These are phyloP conservation scores for Hephaestus fuliginosus DNA, from an alignment of 2,797 vertebrate species.

Conservation along the genomic window DNA sequence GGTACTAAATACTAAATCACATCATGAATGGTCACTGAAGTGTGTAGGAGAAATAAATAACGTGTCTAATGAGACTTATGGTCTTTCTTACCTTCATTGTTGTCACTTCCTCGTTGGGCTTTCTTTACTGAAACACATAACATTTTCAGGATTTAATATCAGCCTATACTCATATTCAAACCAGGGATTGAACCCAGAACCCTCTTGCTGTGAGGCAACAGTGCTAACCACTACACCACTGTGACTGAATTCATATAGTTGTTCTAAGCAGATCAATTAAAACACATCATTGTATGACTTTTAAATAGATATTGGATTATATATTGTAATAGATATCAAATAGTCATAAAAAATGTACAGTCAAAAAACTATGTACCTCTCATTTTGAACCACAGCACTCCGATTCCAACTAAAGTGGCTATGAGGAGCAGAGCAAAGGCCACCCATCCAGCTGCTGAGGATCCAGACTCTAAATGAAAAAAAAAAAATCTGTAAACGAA, in stretches of 20 bases:
- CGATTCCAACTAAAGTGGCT: neutral
- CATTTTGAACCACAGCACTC: constrained; percentile 8
- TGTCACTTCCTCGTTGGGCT: neutral
- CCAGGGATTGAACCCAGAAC: no score
- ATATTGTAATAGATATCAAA: no score
- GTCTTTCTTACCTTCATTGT: constrained; percentile 29
- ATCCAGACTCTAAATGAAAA: constrained; percentile 13
- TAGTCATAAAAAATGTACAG: no score
- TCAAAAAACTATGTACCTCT: no score
- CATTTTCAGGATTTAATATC: neutral
- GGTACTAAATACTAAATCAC: neutral
- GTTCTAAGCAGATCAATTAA: neutral
- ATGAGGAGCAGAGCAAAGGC: constrained; percentile 28
- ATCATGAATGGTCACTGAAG: neutral
- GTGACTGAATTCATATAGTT: neutral
- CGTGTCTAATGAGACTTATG: neutral
- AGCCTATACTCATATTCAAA: neutral
- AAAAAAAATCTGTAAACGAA: neutral
- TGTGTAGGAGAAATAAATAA: neutral
- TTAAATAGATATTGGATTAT: no score
- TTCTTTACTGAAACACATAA: constrained; percentile 26
- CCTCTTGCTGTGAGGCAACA: no score
- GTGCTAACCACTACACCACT: no score
- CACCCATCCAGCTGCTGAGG: constrained; percentile 45
- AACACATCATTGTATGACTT: neutral